These are phyloP conservation scores for Bathynomus jamesi DNA, from an alignment of 1,140 invertebrate species.

Conservation along the genomic window DNA sequence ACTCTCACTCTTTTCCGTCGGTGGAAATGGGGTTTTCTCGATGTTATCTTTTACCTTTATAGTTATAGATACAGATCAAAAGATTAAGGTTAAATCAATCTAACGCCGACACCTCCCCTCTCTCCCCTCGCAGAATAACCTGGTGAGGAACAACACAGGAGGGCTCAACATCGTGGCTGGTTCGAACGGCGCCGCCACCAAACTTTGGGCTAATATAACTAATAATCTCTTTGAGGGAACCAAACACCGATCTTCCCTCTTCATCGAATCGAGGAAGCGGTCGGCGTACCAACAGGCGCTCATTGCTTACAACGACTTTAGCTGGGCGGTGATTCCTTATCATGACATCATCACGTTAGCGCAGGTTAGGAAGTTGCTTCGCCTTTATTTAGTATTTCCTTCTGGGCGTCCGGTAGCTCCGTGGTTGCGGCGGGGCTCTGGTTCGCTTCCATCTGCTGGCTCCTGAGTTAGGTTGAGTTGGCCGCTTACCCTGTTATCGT, in stretches of 20 bases:
- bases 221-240: constrained; percentile 52
- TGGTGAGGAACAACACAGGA: constrained; percentile 79
- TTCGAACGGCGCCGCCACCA: constrained; percentile 56
- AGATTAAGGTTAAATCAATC: not conserved
- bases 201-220: constrained; percentile 44
- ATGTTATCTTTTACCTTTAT: too few relatives aligned
- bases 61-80: not conserved
- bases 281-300: constrained; percentile 48
- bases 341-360: constrained; percentile 37
- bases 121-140: constrained; percentile 63
- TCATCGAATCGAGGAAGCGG: constrained; percentile 44
- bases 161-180: constrained; percentile 78
- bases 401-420: too few relatives aligned
- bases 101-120: too few relatives aligned
- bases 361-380: constrained; percentile 4
- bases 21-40: too few relatives aligned
- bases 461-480: too few relatives aligned
- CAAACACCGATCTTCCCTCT: constrained; percentile 47
- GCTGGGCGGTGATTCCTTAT: constrained; percentile 39
- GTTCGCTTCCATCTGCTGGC: too few relatives aligned
- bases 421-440: too few relatives aligned
- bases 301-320: constrained; percentile 48
- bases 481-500: too few relatives aligned
- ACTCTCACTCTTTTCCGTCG: not conserved
- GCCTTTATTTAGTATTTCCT: too few relatives aligned